Percentiles rank a stretch among this genome's conserved stretches.
Conservation (phyloP, 2,888 invertebrate genomes). For the Drosophila longiperda region DNA sequence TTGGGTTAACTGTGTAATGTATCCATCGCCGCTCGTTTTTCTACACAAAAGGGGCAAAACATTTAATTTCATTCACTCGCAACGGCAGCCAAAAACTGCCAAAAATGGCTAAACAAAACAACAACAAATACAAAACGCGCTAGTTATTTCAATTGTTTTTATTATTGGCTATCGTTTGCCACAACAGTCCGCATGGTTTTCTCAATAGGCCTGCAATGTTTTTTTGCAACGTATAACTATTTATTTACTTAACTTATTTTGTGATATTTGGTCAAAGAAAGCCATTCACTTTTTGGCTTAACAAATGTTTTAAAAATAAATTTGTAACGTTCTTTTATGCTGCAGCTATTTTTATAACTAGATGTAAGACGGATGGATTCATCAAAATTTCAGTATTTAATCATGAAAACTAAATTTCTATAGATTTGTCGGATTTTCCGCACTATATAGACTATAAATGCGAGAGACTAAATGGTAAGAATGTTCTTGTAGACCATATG, state of each 20-base stretch:
- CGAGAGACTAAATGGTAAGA: background rate
- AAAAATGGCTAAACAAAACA: constrained; percentile 38
- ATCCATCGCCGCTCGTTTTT: constrained; percentile 11
- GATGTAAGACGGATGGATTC: background rate
- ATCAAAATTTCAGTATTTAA: background rate
- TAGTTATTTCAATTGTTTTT: constrained; percentile 56
- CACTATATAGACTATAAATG: background rate
- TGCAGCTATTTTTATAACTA: background rate
- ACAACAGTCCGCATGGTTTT: constrained; percentile 8
- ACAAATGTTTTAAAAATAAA: background rate
- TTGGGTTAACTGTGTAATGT: constrained; percentile 45
- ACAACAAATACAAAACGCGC: constrained; percentile 31
- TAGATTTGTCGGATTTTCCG: background rate
- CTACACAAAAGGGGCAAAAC: constrained; percentile 54
- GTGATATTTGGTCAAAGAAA: background rate
- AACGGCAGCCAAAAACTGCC: constrained; percentile 55
- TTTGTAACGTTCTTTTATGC: background rate
- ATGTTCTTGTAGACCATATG: background rate
- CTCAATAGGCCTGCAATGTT: constrained; percentile 11
- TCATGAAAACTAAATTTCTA: background rate
- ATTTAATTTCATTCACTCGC: constrained; percentile 76
- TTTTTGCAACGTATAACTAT: background rate
- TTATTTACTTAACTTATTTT: background rate
- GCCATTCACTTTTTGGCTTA: background rate
- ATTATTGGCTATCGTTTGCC: constrained; percentile 29